phyloP scores from a whole-genome alignment of 92 coral and sea anemone genomes.

The Porites rus region DNA sequence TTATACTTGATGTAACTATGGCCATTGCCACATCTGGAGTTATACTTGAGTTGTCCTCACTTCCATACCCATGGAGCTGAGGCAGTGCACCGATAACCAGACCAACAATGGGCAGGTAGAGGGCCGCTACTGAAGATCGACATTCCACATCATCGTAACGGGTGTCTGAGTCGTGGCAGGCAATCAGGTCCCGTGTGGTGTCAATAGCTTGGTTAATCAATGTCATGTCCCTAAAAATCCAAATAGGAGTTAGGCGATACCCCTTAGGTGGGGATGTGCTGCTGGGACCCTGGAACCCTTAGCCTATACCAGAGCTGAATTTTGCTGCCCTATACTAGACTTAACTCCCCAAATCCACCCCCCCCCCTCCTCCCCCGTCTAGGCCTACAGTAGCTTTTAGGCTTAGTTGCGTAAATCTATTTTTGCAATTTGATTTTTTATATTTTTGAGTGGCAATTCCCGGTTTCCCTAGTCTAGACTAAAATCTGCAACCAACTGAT shows the following conservation, averaged over 20 bases:
- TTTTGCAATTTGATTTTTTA: no score
- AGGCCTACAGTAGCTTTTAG: no score
- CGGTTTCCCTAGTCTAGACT: no score
- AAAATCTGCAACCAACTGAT: no score
- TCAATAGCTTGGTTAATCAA: constrained; percentile 94
- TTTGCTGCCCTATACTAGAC: no score
- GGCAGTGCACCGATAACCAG: constrained; percentile 85
- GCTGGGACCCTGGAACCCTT: no score
- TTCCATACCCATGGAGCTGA: constrained; percentile 90
- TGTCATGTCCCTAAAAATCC: constrained; percentile 70
- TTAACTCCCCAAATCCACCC: no score
- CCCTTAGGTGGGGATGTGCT: no score
- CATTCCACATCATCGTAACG: constrained; percentile 92
- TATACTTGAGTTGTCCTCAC: constrained; percentile 84
- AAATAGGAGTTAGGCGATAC: not conserved
- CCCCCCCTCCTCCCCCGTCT: no score
- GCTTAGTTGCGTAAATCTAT: no score
- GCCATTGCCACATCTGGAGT: constrained; percentile 97
- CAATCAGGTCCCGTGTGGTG: constrained; percentile 83
- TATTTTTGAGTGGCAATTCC: no score
- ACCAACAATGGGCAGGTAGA: constrained; percentile 92
- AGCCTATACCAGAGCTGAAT: no score
- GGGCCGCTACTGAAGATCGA: constrained; percentile 93
- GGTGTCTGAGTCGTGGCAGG: constrained; percentile 98
- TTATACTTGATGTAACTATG: constrained; percentile 89